phyloP scores from a whole-genome alignment of 2,888 invertebrate genomes.

The Eristalinus aeneus region DNA sequence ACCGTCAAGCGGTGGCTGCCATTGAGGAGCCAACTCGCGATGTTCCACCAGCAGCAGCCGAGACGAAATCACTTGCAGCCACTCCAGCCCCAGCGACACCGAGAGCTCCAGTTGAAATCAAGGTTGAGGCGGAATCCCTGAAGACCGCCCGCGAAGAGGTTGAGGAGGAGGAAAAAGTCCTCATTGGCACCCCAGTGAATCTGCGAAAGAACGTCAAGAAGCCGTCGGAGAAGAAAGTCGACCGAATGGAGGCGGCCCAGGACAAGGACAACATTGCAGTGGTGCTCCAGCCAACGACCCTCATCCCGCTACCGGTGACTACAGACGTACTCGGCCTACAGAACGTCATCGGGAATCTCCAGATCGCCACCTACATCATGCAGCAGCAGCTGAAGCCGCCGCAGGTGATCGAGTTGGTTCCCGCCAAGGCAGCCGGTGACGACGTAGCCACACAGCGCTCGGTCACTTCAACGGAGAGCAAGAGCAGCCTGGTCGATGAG shows the following conservation, averaged over 20 bases:
- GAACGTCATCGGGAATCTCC: constrained; percentile 79
- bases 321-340: constrained; percentile 79
- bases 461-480: constrained; percentile 69
- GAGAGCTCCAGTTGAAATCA: constrained; percentile 15
- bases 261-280: constrained; percentile 77
- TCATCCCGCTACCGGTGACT: constrained; percentile 80
- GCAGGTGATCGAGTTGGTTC: constrained; percentile 71
- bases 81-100: constrained; percentile 1
- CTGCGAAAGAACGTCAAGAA: constrained; percentile 77
- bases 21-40: constrained; percentile 72
- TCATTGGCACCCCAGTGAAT: constrained; percentile 80
- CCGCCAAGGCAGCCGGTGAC: constrained; percentile 74
- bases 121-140: constrained; percentile 21
- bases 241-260: constrained; percentile 47
- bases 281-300: constrained; percentile 79
- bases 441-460: constrained; percentile 76
- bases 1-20: constrained; percentile 1
- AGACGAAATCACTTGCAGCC: background rate
- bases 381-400: constrained; percentile 77
- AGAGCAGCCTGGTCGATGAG: constrained; percentile 43
- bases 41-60: constrained; percentile 20
- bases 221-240: constrained; percentile 69
- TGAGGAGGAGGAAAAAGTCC: constrained; percentile 77
- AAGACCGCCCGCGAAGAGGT: constrained; percentile 2
- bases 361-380: constrained; percentile 79